These are phyloP conservation scores for Tortrix viridana DNA, from an alignment of 2,888 invertebrate species.

Conservation along the genomic window DNA sequence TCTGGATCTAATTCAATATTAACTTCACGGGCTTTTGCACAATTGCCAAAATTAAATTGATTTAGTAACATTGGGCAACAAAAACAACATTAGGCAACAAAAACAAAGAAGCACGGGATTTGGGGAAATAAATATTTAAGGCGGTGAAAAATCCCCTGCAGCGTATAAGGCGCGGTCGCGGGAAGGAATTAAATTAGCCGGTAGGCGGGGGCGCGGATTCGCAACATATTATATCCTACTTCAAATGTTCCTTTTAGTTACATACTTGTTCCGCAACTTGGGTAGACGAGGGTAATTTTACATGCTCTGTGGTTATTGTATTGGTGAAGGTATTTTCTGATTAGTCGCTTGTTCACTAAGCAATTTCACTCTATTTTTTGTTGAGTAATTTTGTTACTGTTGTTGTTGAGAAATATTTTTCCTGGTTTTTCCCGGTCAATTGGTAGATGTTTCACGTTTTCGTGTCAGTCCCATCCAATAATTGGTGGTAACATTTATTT, in stretches of 20 bases:
- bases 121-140: slow-evolving; percentile 43
- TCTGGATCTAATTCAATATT: slow-evolving; percentile 27
- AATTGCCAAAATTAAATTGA: slow-evolving; percentile 34
- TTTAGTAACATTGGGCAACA: slow-evolving; percentile 32
- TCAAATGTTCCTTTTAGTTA: slow-evolving; percentile 54
- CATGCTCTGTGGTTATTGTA: slow-evolving; percentile 34
- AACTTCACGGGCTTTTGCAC: slow-evolving; percentile 25
- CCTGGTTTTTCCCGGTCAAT: neutral
- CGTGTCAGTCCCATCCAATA: neutral
- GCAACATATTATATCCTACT: slow-evolving; percentile 47
- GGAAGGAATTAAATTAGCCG: slow-evolving; percentile 52
- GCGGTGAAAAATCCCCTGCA: slow-evolving; percentile 45
- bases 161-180: slow-evolving; percentile 47
- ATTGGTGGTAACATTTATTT: slow-evolving; percentile 24
- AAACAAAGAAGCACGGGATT: slow-evolving; percentile 37
- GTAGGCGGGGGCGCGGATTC: slow-evolving; percentile 41
- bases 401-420: neutral
- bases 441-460: neutral
- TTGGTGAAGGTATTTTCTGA: slow-evolving; percentile 32
- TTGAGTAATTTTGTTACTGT: slow-evolving; percentile 9
- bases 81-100: too few species aligned
- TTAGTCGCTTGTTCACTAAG: slow-evolving; percentile 32
- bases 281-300: slow-evolving; percentile 32
- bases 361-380: slow-evolving; percentile 24
- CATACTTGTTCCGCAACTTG: slow-evolving; percentile 37